Evolutionary conservation across 2,113 vertebrate species (phyloP), one percentile per base, ranked within the genome.

Genomic region (Nibea coibor): DNA sequence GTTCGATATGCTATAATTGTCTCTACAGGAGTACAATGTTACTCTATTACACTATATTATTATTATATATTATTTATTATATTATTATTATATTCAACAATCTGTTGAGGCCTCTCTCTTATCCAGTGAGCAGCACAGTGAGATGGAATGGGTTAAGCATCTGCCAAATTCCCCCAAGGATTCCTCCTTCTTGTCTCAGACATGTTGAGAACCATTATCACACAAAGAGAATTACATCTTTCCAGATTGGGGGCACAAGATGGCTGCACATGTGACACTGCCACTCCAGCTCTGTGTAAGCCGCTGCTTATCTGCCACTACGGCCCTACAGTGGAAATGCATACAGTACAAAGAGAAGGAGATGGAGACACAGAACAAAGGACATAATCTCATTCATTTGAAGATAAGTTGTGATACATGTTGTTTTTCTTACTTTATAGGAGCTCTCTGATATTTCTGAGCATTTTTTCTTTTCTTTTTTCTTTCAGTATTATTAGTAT

Each of bases 181-280:
- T 65, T 75, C 35, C 59, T 75, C 24, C 72, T 20, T 80, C 77
- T 66, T 84, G 84, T 84, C 85, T 78, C 68, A 28, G 82, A 61
- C 82, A 83, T 87, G 85, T 78, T 84, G 66, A 86, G 85, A 88
- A 80, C 70, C 66, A 84, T 84, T 88, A 81, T 87, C 76, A 64
- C 84, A 85, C 54, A 75, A 88, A 72, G 78, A 87, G 79, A 93
- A 93, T 89, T 75, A 72, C 86, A 78, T 80, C 80, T 72, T 65
- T 61, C 56, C 83, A 91, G 88, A 93, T 76, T 87, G 87, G 67
- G 75, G 87, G 51, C 89, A 90, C 80, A 92, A 89, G 84, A 88
- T 90, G 86, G 81, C 86, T 81, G 79, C 71, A 70, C 88, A 77
- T 87, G 68, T 91, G 91, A 90, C 82, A 59, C 75, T 88, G 81